A percentile compares a stretch with the other conserved stretches of the same genome.
Evolutionary conservation across 2,888 invertebrate genomes (phyloP).

Genomic region (Nymphalis polychloros): DNA sequence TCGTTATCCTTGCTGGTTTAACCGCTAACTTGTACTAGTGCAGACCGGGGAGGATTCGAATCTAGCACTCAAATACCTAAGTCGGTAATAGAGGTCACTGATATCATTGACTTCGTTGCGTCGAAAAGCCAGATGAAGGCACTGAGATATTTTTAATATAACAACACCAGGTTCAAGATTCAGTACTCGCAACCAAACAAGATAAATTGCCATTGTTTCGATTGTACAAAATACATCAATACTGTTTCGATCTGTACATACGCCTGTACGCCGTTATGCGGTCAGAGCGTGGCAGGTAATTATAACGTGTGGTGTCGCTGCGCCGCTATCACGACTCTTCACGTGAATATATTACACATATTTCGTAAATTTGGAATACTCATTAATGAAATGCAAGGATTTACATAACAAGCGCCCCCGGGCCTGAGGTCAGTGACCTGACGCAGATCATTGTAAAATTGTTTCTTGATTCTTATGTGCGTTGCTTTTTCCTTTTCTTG

Average conservation of each 20-base stretch:
- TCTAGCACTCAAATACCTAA: too few relatives aligned
- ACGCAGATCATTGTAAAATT: background rate
- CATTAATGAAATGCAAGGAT: constrained; percentile 6
- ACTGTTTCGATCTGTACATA: background rate
- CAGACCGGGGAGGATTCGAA: too few relatives aligned
- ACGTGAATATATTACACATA: background rate
- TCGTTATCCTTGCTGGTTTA: too few relatives aligned
- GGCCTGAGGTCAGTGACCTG: background rate
- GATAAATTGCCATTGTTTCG: background rate
- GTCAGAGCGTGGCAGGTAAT: constrained; percentile 2
- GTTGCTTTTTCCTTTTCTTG: too few relatives aligned
- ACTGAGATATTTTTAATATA: too few relatives aligned
- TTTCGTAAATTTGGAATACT: background rate
- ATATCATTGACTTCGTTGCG: too few relatives aligned
- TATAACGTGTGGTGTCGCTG: background rate
- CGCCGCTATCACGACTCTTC: background rate
- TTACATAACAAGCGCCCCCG: background rate
- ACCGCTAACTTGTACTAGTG: too few relatives aligned
- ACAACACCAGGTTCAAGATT: too few relatives aligned
- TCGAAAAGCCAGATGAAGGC: too few relatives aligned
- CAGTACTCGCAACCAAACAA: too few relatives aligned
- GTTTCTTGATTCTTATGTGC: too few relatives aligned
- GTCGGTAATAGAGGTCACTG: too few relatives aligned
- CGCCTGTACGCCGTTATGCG: background rate
- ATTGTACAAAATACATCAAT: background rate